A percentile compares a stretch with the other conserved stretches of the same genome.
phyloP scores from a whole-genome alignment of 2,113 vertebrate genomes.

The Hirundichthys speculiger region DNA sequence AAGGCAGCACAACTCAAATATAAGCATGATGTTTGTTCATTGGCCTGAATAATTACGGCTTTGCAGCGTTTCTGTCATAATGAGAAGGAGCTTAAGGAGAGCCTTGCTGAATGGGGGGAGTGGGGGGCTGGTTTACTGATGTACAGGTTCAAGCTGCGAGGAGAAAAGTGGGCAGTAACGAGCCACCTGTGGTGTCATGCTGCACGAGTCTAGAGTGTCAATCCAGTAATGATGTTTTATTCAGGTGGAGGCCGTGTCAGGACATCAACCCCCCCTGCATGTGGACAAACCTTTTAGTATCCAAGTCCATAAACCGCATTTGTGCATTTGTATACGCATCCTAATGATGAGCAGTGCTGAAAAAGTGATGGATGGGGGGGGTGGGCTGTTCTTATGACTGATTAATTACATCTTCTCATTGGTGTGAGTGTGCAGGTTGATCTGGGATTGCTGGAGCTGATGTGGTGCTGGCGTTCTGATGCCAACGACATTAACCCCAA shows the following conservation, averaged over 20 bases:
- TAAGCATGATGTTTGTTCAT: background rate
- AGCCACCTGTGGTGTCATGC: slow-evolving; percentile 45
- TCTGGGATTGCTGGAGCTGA: slow-evolving; percentile 45
- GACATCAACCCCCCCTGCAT: slow-evolving; percentile 2
- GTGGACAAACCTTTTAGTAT: slow-evolving; percentile 27
- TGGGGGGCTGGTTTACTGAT: background rate
- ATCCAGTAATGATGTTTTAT: slow-evolving; percentile 45
- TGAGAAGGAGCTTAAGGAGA: background rate
- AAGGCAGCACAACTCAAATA: background rate
- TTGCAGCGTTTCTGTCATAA: slow-evolving; percentile 1
- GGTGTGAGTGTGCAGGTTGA: slow-evolving; percentile 1
- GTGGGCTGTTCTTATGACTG: slow-evolving; percentile 38
- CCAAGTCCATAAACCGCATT: slow-evolving; percentile 36
- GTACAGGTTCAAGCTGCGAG: slow-evolving; percentile 10
- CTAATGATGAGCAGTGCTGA: slow-evolving; percentile 61
- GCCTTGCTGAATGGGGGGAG: background rate
- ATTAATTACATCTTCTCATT: slow-evolving; percentile 59
- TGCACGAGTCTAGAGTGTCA: slow-evolving; percentile 11
- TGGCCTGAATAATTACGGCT: slow-evolving; percentile 15
- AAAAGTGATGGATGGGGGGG: slow-evolving; percentile 55
- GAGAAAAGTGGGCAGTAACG: slow-evolving; percentile 37
- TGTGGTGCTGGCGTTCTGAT: slow-evolving; percentile 55
- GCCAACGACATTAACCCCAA: slow-evolving; percentile 74
- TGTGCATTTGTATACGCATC: slow-evolving; percentile 27
- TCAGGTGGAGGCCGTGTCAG: slow-evolving; percentile 24